These are phyloP conservation scores for Columba janthina DNA, from an alignment of 2,113 vertebrate species.

Conservation along the genomic window DNA sequence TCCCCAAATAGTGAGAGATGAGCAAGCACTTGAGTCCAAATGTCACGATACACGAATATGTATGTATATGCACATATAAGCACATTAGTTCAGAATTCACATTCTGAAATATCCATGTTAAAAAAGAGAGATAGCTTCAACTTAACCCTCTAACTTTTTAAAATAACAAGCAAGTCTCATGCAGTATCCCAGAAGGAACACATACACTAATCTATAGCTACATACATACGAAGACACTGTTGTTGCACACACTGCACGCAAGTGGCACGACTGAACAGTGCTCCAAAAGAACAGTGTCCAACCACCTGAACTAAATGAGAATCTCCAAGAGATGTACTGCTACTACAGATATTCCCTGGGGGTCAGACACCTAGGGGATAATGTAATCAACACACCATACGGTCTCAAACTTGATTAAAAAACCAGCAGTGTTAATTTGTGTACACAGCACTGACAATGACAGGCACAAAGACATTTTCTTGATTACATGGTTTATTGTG, in stretches of 20 bases:
- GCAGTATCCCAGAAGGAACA: slow-evolving; percentile 34
- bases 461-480: background rate
- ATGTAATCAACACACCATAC: background rate
- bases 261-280: background rate
- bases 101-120: background rate
- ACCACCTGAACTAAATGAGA: background rate
- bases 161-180: background rate
- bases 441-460: background rate
- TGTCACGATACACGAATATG: background rate
- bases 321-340: background rate
- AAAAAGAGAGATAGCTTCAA: background rate
- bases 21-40: slow-evolving; percentile 3
- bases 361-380: background rate
- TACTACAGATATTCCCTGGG: background rate
- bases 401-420: background rate
- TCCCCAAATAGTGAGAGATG: slow-evolving; percentile 26
- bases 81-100: background rate
- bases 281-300: background rate
- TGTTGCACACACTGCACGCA: background rate
- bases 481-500: background rate
- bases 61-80: background rate
- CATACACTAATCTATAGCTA: background rate
- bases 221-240: background rate
- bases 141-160: background rate
- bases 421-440: background rate